Evolutionary conservation across 2,888 invertebrate species (phyloP), one percentile per base, ranked within the genome.

Genomic region (Crematogaster levior): DNA sequence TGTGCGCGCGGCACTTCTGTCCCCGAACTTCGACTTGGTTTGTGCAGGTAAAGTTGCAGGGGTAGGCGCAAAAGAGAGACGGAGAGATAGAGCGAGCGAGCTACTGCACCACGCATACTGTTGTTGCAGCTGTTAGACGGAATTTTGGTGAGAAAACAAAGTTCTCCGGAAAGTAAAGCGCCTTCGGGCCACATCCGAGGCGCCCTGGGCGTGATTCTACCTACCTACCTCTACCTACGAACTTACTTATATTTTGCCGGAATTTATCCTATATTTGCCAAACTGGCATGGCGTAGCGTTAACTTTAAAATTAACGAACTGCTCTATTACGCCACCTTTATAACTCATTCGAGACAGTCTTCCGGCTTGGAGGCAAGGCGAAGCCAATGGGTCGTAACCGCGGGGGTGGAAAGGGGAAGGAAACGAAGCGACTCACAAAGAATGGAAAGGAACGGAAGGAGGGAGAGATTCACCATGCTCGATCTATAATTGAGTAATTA

Each of bases 111-210:
- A 30, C 56, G 85, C 84, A 81, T 84, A 83, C 83, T 89, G 89
- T 89, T 89, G 89, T 89, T 89, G 89, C 89, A 89, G 89, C 89
- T 89, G 89, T 86, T 82, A 81, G 82, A 82, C 75, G 81, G 90
- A 89, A 89, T 89, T 89, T 89, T 84, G 85, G 87, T 86, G 88
- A 85, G 90, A 88, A 90, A 89, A 89, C 89, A 89, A 89, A 89
- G 89, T 89, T 89, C 90, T 84, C 74, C 65, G 87, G 81, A 86
- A 89, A 89, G 87, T 89, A 87, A 88, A 89, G 88, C 85, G 89
- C 90, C 87, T 87, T 66, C 83, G 85, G 85, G 84, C 74, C 77
- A 79, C 24, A 79, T 70, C 30, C 70, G 43, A 70, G 77, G 70
- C 56, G 77, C 77, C 77, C 56, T 58, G 77, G 70, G 77, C 77